phyloP scores from a whole-genome alignment of 2,888 invertebrate genomes.

The Lasioglossum villosulum region DNA sequence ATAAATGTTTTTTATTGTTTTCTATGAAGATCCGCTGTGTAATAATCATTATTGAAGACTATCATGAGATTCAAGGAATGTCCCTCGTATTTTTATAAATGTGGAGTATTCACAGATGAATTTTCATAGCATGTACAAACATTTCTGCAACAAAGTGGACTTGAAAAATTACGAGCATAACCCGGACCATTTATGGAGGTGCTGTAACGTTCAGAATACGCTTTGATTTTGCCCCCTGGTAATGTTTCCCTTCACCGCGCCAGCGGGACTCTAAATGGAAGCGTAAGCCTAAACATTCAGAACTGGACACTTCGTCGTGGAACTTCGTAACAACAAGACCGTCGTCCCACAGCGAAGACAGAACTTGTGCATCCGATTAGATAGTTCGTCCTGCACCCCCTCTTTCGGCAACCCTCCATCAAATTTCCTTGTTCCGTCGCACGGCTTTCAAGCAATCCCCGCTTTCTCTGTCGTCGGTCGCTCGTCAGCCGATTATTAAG shows the following conservation, averaged over 20 bases:
- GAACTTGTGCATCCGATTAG: conserved; percentile 75
- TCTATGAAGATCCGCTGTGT: too few species aligned
- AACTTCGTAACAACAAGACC: conserved; percentile 57
- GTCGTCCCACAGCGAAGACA: conserved; percentile 29
- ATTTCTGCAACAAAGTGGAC: background rate
- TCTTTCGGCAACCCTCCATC: background rate
- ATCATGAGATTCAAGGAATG: too few species aligned
- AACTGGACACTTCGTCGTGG: conserved; percentile 43
- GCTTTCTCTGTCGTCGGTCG: background rate
- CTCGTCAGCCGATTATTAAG: conserved; percentile 71
- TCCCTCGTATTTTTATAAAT: too few species aligned
- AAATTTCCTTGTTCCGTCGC: conserved; percentile 1
- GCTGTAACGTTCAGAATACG: background rate
- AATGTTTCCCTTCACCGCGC: conserved; percentile 19
- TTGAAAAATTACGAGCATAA: background rate
- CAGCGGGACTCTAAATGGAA: conserved; percentile 26
- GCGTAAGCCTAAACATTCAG: conserved; percentile 37
- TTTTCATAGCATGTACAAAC: too few species aligned
- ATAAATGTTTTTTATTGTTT: background rate
- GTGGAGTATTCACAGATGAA: too few species aligned
- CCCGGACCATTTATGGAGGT: background rate
- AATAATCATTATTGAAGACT: too few species aligned
- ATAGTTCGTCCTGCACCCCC: conserved; percentile 13
- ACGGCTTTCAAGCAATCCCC: background rate
- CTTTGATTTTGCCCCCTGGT: background rate